phyloP scores from a whole-genome alignment of 2,888 invertebrate species.

The Dasypolia templi region DNA sequence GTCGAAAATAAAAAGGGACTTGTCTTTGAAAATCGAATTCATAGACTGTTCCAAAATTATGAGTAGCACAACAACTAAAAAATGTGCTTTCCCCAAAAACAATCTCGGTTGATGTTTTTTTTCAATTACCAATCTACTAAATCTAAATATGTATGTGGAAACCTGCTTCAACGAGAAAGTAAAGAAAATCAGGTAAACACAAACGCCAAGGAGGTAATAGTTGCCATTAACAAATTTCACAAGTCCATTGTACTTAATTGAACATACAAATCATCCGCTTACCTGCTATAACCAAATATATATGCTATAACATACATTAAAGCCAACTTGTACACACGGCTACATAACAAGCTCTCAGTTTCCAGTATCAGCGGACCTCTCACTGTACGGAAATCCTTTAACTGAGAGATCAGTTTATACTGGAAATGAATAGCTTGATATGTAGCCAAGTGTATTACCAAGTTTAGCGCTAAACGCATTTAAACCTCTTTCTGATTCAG shows the following conservation, averaged over 20 bases:
- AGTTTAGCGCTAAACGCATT: background rate
- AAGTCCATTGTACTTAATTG: conserved; percentile 41
- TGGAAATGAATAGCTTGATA: too few species aligned
- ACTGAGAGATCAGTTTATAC: too few species aligned
- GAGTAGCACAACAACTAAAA: background rate
- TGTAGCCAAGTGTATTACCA: too few species aligned
- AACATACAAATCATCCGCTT: conserved; percentile 40
- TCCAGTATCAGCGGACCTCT: too few species aligned
- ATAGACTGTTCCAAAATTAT: background rate
- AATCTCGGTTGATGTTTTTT: too few species aligned
- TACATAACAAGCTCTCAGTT: too few species aligned
- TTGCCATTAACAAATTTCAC: conserved; percentile 29
- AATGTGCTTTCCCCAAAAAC: background rate
- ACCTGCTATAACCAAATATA: conserved; percentile 29
- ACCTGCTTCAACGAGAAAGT: background rate
- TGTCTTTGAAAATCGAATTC: background rate
- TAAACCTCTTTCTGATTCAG: background rate
- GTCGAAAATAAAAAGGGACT: background rate
- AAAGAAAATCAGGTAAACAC: background rate
- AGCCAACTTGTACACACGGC: too few species aligned
- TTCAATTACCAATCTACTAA: background rate
- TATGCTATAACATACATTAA: conserved; percentile 12
- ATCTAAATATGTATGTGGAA: background rate
- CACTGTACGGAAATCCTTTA: too few species aligned
- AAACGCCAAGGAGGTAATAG: conserved; percentile 20